Evolutionary conservation across 2,797 vertebrate genomes (phyloP).

Genomic region (Ataeniobius toweri): DNA sequence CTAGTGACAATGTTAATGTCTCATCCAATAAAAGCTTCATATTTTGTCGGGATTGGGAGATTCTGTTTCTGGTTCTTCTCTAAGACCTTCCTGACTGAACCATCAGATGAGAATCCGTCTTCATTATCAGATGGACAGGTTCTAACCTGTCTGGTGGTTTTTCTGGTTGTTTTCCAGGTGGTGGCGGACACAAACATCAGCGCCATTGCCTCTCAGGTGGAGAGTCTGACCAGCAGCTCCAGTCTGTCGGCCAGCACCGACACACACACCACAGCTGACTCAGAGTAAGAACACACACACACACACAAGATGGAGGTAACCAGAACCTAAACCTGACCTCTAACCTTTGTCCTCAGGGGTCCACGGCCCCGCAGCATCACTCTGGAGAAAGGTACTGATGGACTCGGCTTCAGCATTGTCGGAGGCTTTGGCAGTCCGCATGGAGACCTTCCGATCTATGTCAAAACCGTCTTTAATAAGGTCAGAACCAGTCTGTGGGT

Average conservation of each 20-base stretch:
- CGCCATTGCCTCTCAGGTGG: constrained; percentile 90
- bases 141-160: neutral
- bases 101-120: neutral
- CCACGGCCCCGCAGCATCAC: constrained; percentile 86
- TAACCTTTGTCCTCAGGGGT: constrained; percentile 71
- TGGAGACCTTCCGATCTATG: constrained; percentile 96
- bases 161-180: constrained; percentile 77
- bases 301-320: neutral
- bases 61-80: neutral
- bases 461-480: constrained; percentile 98
- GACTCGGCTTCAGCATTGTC: constrained; percentile 96
- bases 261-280: constrained; percentile 70
- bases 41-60: neutral
- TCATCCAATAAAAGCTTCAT: neutral
- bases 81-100: no score
- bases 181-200: constrained; percentile 94
- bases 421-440: constrained; percentile 94
- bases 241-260: constrained; percentile 69
- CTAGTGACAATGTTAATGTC: neutral
- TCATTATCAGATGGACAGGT: neutral
- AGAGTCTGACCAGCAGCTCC: constrained; percentile 83
- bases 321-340: neutral
- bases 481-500: constrained; percentile 46
- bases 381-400: constrained; percentile 93
- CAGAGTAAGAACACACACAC: constrained; percentile 81